These are phyloP conservation scores for Melanaphis sacchari DNA, from an alignment of 1,140 invertebrate genomes.

Conservation along the genomic window DNA sequence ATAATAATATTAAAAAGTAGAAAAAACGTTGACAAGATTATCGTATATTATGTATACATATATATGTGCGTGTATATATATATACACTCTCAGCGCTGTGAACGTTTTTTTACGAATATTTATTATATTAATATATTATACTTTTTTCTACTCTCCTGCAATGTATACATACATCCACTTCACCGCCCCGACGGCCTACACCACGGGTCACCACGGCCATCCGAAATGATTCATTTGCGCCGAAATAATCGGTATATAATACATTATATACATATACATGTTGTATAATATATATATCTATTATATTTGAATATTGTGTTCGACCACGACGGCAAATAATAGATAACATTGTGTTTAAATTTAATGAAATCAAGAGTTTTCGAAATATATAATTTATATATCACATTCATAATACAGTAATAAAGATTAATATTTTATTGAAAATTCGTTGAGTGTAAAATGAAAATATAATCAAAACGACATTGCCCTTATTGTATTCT, in stretches of 20 bases:
- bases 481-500: not conserved
- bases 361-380: not conserved
- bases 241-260: constrained; percentile 7
- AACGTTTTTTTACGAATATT: constrained; percentile 46
- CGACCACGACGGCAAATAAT: not conserved
- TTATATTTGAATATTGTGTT: not conserved
- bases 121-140: constrained; percentile 32
- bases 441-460: not conserved
- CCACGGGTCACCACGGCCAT: not conserved
- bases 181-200: not conserved
- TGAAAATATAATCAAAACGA: not conserved
- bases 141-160: not conserved
- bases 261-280: not conserved
- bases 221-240: constrained; percentile 24
- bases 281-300: not conserved
- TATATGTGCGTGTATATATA: not conserved
- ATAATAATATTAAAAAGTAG: constrained; percentile 49
- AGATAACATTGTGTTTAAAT: not conserved
- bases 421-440: not conserved
- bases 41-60: not conserved
- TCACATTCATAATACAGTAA: not conserved
- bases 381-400: not conserved
- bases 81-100: not conserved
- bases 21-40: constrained; percentile 56
- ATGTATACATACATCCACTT: not conserved